Evolutionary conservation across 2,797 vertebrate species (phyloP), one percentile per base, ranked within the genome.

Genomic region (Pantherophis alleghaniensis): DNA sequence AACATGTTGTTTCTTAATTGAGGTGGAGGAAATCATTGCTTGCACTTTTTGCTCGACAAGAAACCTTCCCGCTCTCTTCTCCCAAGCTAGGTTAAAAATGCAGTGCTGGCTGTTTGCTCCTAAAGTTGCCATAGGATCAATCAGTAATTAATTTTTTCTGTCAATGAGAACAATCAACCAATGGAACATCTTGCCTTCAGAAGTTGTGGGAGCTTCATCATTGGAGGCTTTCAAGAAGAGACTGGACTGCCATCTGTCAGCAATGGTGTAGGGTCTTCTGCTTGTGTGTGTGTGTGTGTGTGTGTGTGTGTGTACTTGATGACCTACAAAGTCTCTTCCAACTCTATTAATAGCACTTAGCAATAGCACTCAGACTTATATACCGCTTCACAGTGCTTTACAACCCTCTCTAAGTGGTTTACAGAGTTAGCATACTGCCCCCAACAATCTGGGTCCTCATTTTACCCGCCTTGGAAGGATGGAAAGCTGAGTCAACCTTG

Each of bases 1-100:
- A 95, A 95, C 94, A 96, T 93, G 92, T 94, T 96, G 86, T 94
- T 97, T 96, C 93, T 96, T 97, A 97, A 97, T 94, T 97, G 95
- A 97, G 93, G 57, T 96, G 94, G 95, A 95, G 95, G 92, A 95
- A 96, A 95, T 94, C 0, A 2, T 90, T 93, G 91, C 63, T 95
- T 94, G 91, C 79, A 95, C 91, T 66, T 92, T 90, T 96, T 66
- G 96, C 92, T 96, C 95, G 53, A 93, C 92, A 92, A 97, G 92
- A 95, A 96, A 96, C 59, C 89, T 95, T 97, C 91, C n/a, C 79
- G 66, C 92, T 63, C 37, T 69, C 92, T 94, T 69, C 42, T 79
- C 94, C 91, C 6, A 94, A 92, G 6, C 13, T 93, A 95, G 74
- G 94, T 96, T 96, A 95, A 97, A 96, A 96, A 92, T 88, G 88